Conservation (phyloP, 2,888 invertebrate species). For the Plagodis dolabraria region DNA sequence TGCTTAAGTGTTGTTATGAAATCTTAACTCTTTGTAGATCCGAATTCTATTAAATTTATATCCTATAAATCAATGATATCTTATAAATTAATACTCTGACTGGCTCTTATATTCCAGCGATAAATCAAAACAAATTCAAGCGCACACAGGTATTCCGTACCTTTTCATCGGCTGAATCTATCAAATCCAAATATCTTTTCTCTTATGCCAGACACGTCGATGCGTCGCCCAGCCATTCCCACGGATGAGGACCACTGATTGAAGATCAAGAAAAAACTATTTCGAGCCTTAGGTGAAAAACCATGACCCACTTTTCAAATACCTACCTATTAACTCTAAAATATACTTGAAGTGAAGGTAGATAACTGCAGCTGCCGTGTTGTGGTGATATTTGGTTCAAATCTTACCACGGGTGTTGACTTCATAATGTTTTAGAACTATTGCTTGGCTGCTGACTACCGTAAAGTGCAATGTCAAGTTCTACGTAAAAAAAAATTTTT, state of each 20-base stretch:
- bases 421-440: too few species aligned
- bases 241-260: slow-evolving; percentile 47
- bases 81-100: too few species aligned
- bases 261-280: slow-evolving; percentile 47
- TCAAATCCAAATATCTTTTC: slow-evolving; percentile 36
- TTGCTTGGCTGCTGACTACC: too few species aligned
- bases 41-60: too few species aligned
- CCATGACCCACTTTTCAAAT: slow-evolving; percentile 5
- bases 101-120: neutral
- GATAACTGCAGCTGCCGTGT: too few species aligned
- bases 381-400: too few species aligned
- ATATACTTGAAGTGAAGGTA: neutral
- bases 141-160: slow-evolving; percentile 32
- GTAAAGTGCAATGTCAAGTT: too few species aligned
- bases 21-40: too few species aligned
- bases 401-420: too few species aligned
- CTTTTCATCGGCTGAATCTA: slow-evolving; percentile 41
- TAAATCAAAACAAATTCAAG: slow-evolving; percentile 30
- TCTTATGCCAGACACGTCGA: slow-evolving; percentile 52
- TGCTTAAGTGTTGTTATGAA: too few species aligned
- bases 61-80: too few species aligned
- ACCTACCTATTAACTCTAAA: slow-evolving; percentile 5
- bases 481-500: too few species aligned
- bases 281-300: slow-evolving; percentile 23
- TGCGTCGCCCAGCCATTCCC: slow-evolving; percentile 48